Evolutionary conservation across 2,113 vertebrate species (phyloP).

Genomic region (Martes martes): DNA sequence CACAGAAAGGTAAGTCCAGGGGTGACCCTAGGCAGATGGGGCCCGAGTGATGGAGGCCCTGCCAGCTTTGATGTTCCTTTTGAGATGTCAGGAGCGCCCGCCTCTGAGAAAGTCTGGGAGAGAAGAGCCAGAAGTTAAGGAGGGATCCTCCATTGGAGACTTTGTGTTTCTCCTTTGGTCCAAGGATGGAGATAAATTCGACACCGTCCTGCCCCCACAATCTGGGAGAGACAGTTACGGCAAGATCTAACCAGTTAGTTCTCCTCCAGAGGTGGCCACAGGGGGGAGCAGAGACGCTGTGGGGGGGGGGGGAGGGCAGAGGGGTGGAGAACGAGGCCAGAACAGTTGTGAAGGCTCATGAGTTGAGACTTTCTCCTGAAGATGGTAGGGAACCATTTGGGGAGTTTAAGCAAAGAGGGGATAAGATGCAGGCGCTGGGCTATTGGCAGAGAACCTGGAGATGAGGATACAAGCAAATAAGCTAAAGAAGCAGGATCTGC

Average conservation of each 20-base stretch:
- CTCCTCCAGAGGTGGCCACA: not conserved
- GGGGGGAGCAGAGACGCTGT: not conserved
- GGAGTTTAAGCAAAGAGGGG: not conserved
- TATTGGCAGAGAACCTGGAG: not conserved
- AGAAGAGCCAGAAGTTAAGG: not conserved
- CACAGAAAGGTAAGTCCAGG: conserved; percentile 85
- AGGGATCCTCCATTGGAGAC: not conserved
- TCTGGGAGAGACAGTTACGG: not conserved
- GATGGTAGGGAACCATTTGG: not conserved
- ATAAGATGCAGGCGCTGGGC: not conserved
- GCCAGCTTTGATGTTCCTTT: not conserved
- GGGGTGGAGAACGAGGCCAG: not conserved
- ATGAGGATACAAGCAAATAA: not conserved
- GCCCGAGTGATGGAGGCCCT: not conserved
- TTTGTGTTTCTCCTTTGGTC: conserved; percentile 78
- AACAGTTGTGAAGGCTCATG: not conserved
- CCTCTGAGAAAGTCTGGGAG: conserved; percentile 21
- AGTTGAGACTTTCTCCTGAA: not conserved
- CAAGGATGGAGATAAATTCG: not conserved
- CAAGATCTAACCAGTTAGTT: not conserved
- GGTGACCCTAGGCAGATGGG: not conserved
- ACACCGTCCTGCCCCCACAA: not conserved
- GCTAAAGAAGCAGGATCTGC: not conserved
- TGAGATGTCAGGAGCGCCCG: not conserved
- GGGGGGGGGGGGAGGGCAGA: too few species aligned